Conservation (phyloP, 1,140 invertebrate genomes). For the Brachionus paranguensis region DNA sequence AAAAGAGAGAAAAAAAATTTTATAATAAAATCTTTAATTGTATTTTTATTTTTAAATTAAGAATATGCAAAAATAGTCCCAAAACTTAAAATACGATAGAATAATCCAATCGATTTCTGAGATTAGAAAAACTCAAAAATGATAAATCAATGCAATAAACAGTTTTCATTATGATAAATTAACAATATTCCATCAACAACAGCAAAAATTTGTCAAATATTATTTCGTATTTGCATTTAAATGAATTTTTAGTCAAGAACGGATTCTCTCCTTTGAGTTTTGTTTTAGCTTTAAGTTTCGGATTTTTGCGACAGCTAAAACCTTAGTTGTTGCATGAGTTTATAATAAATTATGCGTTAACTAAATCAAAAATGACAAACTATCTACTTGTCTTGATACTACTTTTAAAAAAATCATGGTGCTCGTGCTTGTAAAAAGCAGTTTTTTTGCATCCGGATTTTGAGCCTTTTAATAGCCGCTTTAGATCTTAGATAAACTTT, state of each 20-base stretch:
- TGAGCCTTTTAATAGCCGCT: background rate
- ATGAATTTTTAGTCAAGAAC: background rate
- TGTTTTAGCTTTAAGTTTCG: background rate
- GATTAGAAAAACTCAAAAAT: background rate
- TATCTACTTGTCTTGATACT: background rate
- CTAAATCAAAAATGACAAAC: background rate
- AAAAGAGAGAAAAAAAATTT: background rate
- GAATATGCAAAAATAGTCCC: background rate
- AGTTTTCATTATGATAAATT: background rate
- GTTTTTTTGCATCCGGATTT: background rate
- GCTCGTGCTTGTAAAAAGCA: background rate
- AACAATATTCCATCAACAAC: background rate
- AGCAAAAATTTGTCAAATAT: background rate
- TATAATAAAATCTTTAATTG: background rate
- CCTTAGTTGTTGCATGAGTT: conserved; percentile 13
- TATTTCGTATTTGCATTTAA: background rate
- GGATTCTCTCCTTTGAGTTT: background rate
- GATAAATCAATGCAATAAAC: background rate
- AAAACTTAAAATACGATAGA: background rate
- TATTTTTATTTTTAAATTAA: no score
- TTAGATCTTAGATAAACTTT: background rate
- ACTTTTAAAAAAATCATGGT: background rate
- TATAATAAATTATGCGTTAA: conserved; percentile 34
- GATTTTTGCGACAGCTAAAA: background rate
- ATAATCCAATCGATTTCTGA: background rate